Base-by-base conservation (phyloP, 2,888 invertebrate genomes). In the Hemistola chrysoprasaria region DNA sequence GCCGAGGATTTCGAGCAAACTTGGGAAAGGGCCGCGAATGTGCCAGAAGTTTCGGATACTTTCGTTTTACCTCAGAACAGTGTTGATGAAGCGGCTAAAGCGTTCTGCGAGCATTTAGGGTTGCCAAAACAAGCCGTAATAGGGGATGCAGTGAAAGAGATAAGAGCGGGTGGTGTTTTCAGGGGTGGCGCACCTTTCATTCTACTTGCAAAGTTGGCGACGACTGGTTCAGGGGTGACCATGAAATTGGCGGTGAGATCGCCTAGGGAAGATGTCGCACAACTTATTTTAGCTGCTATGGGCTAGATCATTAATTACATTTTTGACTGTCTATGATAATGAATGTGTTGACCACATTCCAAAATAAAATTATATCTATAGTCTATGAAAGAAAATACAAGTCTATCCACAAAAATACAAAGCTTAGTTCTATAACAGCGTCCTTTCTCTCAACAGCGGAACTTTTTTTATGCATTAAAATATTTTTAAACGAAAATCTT, bases 201-300 rank as follows among this genome's bases (percentile, higher is more conserved):
- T 37, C 96, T 97, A 0, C 90, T 95, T 46, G 95, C 97, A 1
- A 96, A 97, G 74, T 75, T 97, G 45, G 88, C 93, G 0, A 71
- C 90, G 16, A 91, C 92, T 22, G 91, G 90, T 11, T 22, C 40
- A 0, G 94, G 95, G n/a, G 96, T 98, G 0, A 97, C 97, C 1
- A 97, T 99, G 96, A 96, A 97, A 73, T 86, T 99, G 36, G 95
- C 96, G 0, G 96, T 98, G 0, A 90, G 98, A 27, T 95, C 97
- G 10, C 94, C 95, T 7, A 93, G 97, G 76, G 92, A 95, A 33
- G 93, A 94, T 53, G 93, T 98, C 0, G 95, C 97, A 0, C 96
- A 97, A 69, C 90, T 98, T 6, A 92, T 98, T 36, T 92, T 96
- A 34, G 93, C 96, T 10, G 94, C 96, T 20, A 94, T 97, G 54